Percentiles rank a stretch among this genome's conserved stretches.
Evolutionary conservation across 2,888 invertebrate species (phyloP).

Genomic region (Amiota communis): DNA sequence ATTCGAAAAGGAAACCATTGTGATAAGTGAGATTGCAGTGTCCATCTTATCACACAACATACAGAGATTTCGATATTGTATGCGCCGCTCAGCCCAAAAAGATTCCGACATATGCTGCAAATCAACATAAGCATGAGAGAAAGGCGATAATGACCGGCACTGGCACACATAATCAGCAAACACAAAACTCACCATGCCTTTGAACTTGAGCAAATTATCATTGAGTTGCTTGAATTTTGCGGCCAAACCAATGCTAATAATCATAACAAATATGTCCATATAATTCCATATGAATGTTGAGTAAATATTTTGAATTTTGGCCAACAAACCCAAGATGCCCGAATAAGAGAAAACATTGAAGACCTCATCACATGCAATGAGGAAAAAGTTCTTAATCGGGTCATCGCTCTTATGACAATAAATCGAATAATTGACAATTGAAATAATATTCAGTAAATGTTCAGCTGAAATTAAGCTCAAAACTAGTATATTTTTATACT

Average conservation of each 20-base stretch:
- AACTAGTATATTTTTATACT: no score
- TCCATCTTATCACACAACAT: constrained; percentile 75
- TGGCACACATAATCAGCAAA: neutral
- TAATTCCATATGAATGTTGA: constrained; percentile 83
- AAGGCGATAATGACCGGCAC: neutral
- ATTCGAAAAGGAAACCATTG: constrained; percentile 76
- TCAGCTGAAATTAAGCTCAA: constrained; percentile 56
- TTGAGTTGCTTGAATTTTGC: constrained; percentile 80
- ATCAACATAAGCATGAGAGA: neutral
- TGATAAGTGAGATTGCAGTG: constrained; percentile 74
- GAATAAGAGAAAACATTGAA: constrained; percentile 63
- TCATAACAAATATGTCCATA: constrained; percentile 82
- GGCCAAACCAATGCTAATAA: constrained; percentile 81
- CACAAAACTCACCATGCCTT: constrained; percentile 74
- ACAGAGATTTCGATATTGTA: constrained; percentile 75
- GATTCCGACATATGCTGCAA: constrained; percentile 61
- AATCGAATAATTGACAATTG: constrained; percentile 60
- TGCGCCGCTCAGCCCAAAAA: constrained; percentile 75
- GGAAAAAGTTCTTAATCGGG: constrained; percentile 66
- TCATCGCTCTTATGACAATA: constrained; percentile 64
- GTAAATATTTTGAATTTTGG: constrained; percentile 74
- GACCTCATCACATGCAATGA: constrained; percentile 58
- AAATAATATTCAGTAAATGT: constrained; percentile 67
- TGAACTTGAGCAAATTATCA: constrained; percentile 73
- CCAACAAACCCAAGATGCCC: constrained; percentile 56